Conservation (phyloP, 35 echinoderm and acorn worm species). For the Heliocidaris tuberculata region DNA sequence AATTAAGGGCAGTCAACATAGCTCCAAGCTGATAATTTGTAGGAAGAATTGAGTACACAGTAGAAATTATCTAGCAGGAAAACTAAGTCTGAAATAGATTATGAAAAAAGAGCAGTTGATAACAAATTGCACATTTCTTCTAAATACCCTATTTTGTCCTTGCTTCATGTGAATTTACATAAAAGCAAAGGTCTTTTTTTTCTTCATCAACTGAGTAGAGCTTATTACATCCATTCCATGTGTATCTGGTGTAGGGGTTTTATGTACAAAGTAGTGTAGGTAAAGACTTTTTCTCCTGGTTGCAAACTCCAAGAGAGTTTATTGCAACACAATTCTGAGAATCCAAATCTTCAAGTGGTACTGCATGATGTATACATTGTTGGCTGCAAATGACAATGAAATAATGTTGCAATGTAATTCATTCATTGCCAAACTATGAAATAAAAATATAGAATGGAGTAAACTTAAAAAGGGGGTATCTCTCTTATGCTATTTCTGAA, state of each 20-base stretch:
- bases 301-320: background rate
- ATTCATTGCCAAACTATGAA: slow-evolving; percentile 4
- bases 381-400: background rate
- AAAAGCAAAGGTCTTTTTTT: background rate
- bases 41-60: background rate
- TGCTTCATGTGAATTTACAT: background rate
- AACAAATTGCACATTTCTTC: background rate
- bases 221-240: background rate
- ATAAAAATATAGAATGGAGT: background rate
- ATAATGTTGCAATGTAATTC: background rate
- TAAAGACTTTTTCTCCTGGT: background rate
- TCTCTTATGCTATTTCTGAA: background rate
- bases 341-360: background rate
- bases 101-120: background rate
- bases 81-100: background rate
- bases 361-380: background rate
- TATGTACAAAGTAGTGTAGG: slow-evolving; percentile 12
- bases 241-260: slow-evolving; percentile 6
- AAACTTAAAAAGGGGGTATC: background rate
- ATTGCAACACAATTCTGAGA: background rate
- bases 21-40: background rate
- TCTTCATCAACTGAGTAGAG: background rate
- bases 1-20: slow-evolving; percentile 15
- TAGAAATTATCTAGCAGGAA: background rate
- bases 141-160: background rate